phyloP scores from a whole-genome alignment of 2,888 invertebrate species.

The Chymomyza fuscimana region DNA sequence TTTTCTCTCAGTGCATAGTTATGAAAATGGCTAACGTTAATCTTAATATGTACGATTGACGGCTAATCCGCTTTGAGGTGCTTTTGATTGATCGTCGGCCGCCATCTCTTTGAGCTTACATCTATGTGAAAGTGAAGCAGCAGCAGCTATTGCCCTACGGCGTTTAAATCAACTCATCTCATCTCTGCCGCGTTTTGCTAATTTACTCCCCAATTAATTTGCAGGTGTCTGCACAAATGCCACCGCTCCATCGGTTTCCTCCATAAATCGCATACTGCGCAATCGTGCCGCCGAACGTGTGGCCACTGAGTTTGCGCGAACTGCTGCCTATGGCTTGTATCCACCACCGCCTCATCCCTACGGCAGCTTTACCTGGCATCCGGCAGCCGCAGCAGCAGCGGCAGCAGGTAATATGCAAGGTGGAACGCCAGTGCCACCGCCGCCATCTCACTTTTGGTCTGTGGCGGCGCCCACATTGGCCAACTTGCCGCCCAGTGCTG shows the following conservation, averaged over 20 bases:
- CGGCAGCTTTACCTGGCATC: constrained; percentile 83
- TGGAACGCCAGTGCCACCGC: constrained; percentile 58
- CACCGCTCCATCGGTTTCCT: constrained; percentile 97
- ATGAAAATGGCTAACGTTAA: not conserved
- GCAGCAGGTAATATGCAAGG: constrained; percentile 55
- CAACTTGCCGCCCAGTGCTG: constrained; percentile 82
- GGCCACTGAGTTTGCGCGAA: constrained; percentile 95
- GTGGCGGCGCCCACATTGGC: constrained; percentile 79
- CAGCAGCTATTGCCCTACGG: not conserved
- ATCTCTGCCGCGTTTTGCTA: constrained; percentile 29
- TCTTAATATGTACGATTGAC: constrained; percentile 13
- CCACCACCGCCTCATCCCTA: constrained; percentile 86
- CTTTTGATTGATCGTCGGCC: constrained; percentile 58
- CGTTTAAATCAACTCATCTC: constrained; percentile 11
- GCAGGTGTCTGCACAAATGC: constrained; percentile 96
- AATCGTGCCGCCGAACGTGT: constrained; percentile 98
- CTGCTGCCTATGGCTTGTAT: constrained; percentile 93
- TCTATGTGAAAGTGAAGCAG: constrained; percentile 27
- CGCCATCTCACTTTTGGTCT: constrained; percentile 68
- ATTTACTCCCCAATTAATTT: constrained; percentile 39
- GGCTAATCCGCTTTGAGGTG: constrained; percentile 42
- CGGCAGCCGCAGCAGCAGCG: constrained; percentile 74
- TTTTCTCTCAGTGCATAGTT: not conserved
- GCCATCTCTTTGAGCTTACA: constrained; percentile 41
- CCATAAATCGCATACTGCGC: constrained; percentile 96